These are phyloP conservation scores for Anas bernieri DNA, from an alignment of 2,797 vertebrate species.

Conservation along the genomic window DNA sequence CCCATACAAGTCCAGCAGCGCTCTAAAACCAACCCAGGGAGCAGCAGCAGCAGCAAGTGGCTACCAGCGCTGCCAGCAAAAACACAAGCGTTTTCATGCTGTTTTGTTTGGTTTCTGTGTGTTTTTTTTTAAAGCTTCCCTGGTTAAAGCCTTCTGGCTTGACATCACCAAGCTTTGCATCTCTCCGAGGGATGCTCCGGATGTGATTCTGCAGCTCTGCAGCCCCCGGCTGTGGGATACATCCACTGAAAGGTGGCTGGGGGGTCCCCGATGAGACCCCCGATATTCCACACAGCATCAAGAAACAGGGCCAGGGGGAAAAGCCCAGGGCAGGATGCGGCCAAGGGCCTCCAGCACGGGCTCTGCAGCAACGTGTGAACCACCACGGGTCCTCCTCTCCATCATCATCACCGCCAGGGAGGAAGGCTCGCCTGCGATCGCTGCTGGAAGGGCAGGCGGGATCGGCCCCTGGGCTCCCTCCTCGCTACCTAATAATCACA, in stretches of 20 bases:
- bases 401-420: neutral
- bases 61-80: neutral
- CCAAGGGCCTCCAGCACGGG: neutral
- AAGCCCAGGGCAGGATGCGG: neutral
- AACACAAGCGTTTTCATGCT: neutral
- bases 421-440: conserved; percentile 47
- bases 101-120: neutral
- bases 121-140: neutral
- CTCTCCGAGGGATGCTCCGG: neutral
- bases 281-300: neutral
- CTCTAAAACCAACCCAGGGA: neutral
- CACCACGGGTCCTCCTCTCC: neutral
- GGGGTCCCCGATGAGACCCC: neutral
- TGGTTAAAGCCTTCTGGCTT: neutral
- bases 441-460: conserved; percentile 37
- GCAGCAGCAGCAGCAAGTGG: fast-evolving
- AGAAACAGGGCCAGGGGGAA: neutral
- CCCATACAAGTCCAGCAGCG: neutral
- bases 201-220: neutral
- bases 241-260: neutral
- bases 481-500: conserved; percentile 80
- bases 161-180: neutral
- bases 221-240: neutral
- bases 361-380: neutral
- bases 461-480: conserved; percentile 11